phyloP scores from a whole-genome alignment of 2,888 invertebrate genomes.

The Allolobophora icterica region DNA sequence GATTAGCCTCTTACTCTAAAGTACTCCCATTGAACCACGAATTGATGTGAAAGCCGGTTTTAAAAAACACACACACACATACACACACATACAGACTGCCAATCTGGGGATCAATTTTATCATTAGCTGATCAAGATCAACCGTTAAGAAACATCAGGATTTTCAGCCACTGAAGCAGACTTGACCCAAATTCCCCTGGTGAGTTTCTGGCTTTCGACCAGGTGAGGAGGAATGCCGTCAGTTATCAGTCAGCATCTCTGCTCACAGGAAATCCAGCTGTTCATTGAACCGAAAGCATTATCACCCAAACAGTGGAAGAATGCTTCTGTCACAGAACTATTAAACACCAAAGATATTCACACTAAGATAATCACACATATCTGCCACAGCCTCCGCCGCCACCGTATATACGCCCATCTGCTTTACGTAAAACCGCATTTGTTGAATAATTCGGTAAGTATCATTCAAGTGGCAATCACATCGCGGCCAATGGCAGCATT shows the following conservation, averaged over 20 bases:
- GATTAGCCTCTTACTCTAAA: neutral
- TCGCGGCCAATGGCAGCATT: neutral
- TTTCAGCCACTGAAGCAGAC: neutral
- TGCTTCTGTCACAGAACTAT: neutral
- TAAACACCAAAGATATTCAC: neutral
- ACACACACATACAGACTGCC: neutral
- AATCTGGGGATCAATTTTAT: neutral
- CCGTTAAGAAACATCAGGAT: neutral
- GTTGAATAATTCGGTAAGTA: neutral
- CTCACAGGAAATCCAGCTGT: neutral
- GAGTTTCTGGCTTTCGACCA: neutral
- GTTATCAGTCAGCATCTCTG: neutral
- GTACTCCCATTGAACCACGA: neutral
- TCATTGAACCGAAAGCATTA: neutral
- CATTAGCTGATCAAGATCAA: neutral
- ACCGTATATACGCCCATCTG: neutral
- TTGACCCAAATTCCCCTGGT: neutral
- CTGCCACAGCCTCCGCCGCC: neutral
- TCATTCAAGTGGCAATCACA: neutral
- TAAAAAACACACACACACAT: too few species aligned
- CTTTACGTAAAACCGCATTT: neutral
- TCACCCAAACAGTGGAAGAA: neutral
- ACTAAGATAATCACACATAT: neutral
- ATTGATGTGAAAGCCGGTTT: neutral
- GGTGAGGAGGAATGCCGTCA: neutral